Evolutionary conservation across 2,113 vertebrate genomes (phyloP).

Genomic region (Capricornis sumatraensis): DNA sequence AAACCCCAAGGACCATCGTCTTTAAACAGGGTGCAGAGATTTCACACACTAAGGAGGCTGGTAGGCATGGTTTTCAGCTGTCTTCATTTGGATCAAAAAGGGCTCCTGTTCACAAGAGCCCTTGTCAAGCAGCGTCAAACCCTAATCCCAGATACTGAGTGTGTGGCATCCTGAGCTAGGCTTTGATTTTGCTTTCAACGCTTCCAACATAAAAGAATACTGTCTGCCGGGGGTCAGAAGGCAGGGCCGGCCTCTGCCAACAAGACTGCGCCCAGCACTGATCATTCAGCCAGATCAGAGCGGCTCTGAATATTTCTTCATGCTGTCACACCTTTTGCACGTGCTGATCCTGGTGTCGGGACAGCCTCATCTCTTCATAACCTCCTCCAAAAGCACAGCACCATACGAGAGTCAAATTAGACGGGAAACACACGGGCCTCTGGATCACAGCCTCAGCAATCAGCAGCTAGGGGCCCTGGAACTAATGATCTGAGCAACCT

Average conservation of each 20-base stretch:
- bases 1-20: not conserved
- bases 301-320: not conserved
- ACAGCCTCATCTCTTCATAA: too few species aligned
- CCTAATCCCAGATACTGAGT: not conserved
- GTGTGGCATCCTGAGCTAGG: fast-evolving
- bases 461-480: not conserved
- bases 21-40: not conserved
- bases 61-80: not conserved
- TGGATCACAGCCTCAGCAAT: not conserved
- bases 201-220: not conserved
- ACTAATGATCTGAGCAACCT: not conserved
- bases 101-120: not conserved
- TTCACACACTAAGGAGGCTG: not conserved
- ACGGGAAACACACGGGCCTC: fast-evolving
- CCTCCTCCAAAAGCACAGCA: not conserved
- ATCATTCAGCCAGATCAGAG: not conserved
- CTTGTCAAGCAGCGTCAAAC: not conserved
- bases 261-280: not conserved
- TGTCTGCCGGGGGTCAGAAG: not conserved
- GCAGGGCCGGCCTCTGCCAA: not conserved
- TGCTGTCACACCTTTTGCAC: not conserved
- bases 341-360: fast-evolving
- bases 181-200: not conserved
- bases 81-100: not conserved
- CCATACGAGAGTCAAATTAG: not conserved